These are phyloP conservation scores for Erithacus rubecula DNA, from an alignment of 2,797 vertebrate species.

Conservation along the genomic window DNA sequence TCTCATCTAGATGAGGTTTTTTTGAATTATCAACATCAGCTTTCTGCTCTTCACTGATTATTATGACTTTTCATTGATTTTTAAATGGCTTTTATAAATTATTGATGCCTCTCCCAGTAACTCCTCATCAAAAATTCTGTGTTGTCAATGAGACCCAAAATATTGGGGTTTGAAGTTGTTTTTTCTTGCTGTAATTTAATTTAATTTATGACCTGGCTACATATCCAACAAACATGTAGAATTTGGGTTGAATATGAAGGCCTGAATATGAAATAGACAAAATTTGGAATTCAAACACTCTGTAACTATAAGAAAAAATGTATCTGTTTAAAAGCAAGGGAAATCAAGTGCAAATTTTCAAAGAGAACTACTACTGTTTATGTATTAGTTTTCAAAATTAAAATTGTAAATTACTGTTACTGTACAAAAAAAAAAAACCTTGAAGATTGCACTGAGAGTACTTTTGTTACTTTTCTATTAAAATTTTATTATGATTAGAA, in stretches of 20 bases:
- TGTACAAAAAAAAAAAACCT: not conserved
- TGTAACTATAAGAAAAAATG: not conserved
- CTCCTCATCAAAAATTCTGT: not conserved
- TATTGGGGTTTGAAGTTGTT: not conserved
- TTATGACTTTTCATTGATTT: not conserved
- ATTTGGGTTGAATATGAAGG: not conserved
- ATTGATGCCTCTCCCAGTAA: not conserved
- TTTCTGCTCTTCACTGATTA: not conserved
- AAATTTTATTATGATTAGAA: not conserved
- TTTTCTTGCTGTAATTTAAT: not conserved
- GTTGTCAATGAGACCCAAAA: not conserved
- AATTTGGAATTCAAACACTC: not conserved
- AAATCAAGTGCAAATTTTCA: not conserved
- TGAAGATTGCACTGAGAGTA: not conserved
- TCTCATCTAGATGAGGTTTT: not conserved
- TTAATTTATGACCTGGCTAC: not conserved
- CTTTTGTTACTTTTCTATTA: not conserved
- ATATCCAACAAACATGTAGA: not conserved
- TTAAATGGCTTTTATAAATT: not conserved
- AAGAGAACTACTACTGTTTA: not conserved
- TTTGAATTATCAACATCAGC: not conserved
- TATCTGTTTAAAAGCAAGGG: not conserved
- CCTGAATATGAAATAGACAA: not conserved
- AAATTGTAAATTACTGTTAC: not conserved
- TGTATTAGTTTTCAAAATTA: not conserved